Conservation (phyloP, 2,888 invertebrate genomes). For the Parascotia fuliginaria region DNA sequence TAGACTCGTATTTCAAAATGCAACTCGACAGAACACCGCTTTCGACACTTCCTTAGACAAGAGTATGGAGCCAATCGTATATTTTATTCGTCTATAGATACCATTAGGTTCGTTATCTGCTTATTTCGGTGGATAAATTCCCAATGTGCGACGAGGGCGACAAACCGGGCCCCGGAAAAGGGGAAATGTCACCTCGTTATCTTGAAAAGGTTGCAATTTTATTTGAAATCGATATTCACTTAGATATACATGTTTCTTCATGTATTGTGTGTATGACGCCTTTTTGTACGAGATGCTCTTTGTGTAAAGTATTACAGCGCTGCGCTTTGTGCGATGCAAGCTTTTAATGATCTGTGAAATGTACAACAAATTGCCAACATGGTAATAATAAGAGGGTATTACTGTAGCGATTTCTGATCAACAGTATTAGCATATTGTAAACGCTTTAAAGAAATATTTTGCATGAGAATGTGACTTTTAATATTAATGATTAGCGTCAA, state of each 20-base stretch:
- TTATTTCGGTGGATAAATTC: constrained; percentile 85
- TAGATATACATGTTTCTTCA: constrained; percentile 68
- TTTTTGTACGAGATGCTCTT: constrained; percentile 46
- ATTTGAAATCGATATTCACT: constrained; percentile 85
- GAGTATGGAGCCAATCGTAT: constrained; percentile 59
- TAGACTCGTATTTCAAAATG: constrained; percentile 48
- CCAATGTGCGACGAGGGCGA: constrained; percentile 72
- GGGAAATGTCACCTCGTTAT: constrained; percentile 85
- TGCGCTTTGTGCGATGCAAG: constrained; percentile 10
- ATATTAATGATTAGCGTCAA: too few relatives aligned
- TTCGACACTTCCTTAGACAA: constrained; percentile 38
- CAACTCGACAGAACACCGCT: constrained; percentile 40
- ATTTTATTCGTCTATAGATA: constrained; percentile 58
- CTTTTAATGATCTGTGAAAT: neutral
- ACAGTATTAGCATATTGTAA: neutral
- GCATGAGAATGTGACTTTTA: too few relatives aligned
- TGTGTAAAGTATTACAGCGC: constrained; percentile 17
- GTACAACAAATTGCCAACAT: neutral
- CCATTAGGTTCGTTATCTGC: constrained; percentile 83
- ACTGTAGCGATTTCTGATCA: neutral
- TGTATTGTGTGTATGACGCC: constrained; percentile 52
- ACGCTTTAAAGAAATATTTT: neutral
- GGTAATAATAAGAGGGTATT: neutral
- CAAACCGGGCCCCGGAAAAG: constrained; percentile 74
- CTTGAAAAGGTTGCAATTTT: constrained; percentile 85